phyloP scores from a whole-genome alignment of 2,113 vertebrate species.

The Gymnocephalus cernua region DNA sequence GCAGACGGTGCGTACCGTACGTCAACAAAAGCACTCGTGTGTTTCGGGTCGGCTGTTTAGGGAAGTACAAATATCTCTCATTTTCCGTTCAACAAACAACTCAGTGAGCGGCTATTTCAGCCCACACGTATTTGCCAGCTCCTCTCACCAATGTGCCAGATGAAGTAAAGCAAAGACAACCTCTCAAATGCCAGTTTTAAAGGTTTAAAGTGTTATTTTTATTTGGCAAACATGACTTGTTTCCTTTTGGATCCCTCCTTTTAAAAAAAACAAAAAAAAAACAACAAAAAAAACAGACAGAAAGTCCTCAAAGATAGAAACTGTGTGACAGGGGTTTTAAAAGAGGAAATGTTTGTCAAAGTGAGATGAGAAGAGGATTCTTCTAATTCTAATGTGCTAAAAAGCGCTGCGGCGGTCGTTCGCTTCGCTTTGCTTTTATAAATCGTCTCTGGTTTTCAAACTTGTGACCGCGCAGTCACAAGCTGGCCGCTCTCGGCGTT shows the following conservation, averaged over 20 bases:
- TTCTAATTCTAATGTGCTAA: too few relatives aligned
- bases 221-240: neutral
- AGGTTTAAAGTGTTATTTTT: conserved; percentile 11
- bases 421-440: neutral
- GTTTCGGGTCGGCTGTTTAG: conserved; percentile 46
- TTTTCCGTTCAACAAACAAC: conserved; percentile 62
- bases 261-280: neutral
- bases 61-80: conserved; percentile 66
- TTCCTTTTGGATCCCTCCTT: neutral
- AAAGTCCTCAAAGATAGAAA: neutral
- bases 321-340: neutral
- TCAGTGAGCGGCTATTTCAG: neutral
- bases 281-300: neutral
- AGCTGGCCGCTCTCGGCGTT: neutral
- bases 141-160: conserved; percentile 18
- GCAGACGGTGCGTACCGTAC: too few relatives aligned
- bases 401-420: neutral
- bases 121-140: conserved; percentile 10
- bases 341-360: neutral
- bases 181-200: neutral
- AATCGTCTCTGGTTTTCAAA: conserved; percentile 27
- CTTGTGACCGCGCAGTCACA: conserved; percentile 9
- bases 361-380: neutral
- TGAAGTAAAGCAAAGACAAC: neutral
- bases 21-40: conserved; percentile 58